phyloP scores from a whole-genome alignment of 2,888 invertebrate genomes.

The Oxyscelio sp. region DNA sequence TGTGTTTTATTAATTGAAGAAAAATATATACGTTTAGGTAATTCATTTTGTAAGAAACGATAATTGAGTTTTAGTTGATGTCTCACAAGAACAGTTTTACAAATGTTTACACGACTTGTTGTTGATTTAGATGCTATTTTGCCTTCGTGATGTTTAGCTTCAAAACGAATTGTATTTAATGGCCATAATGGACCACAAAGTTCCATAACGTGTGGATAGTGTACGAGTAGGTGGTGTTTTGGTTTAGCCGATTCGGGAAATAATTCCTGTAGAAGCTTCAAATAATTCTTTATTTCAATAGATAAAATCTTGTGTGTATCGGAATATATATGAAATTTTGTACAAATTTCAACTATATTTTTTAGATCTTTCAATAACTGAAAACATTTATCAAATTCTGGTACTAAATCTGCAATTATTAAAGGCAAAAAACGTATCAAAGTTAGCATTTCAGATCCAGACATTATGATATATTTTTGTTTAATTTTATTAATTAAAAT shows the following conservation, averaged over 20 bases:
- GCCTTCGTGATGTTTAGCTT: slow-evolving; percentile 26
- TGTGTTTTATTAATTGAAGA: background rate
- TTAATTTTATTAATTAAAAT: slow-evolving; percentile 28
- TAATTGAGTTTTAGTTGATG: slow-evolving; percentile 28
- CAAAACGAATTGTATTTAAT: slow-evolving; percentile 36
- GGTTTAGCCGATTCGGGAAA: slow-evolving; percentile 49
- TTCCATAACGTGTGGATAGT: slow-evolving; percentile 60
- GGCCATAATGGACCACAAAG: slow-evolving; percentile 60
- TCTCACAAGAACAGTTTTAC: slow-evolving; percentile 22
- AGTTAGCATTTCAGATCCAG: slow-evolving; percentile 54
- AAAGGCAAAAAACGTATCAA: slow-evolving; percentile 29
- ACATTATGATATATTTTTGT: slow-evolving; percentile 30
- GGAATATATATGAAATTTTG: background rate
- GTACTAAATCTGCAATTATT: slow-evolving; percentile 20
- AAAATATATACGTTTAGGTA: background rate
- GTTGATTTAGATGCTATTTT: slow-evolving; percentile 24
- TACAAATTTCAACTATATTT: slow-evolving; percentile 18
- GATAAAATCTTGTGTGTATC: slow-evolving; percentile 17
- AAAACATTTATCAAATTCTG: background rate
- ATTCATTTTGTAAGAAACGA: slow-evolving; percentile 2
- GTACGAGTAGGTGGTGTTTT: slow-evolving; percentile 65
- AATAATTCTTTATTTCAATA: slow-evolving; percentile 40
- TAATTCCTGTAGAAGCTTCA: slow-evolving; percentile 27
- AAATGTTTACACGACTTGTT: slow-evolving; percentile 28
- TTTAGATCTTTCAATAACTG: slow-evolving; percentile 9